Base-by-base conservation (phyloP, 2,888 invertebrate species). In the Griposia aprilina region DNA sequence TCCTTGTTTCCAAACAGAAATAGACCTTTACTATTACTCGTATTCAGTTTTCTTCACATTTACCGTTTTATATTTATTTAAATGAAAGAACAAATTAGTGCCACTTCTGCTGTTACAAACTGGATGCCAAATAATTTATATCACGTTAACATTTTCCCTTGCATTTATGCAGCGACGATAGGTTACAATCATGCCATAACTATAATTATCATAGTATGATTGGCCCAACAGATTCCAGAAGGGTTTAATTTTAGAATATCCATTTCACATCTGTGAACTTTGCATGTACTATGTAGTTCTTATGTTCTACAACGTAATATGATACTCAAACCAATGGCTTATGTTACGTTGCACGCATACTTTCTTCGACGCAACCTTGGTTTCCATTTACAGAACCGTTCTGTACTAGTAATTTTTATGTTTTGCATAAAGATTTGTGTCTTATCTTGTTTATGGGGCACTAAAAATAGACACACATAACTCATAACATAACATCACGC, bases 281-380 rank as follows among this genome's bases (percentile, higher is more conserved):
- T 55, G 41, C 52, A 30, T 69, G 62, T 67, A 62, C 48, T 59
- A 60, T 52, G 26, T 23, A 45, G n/a, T 20, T 76, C n/a, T 65
- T 72, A 82, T 74, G 41, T 76, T 66, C n/a, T 62, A 59, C n/a
- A 62, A 45, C 48, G 72, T 75, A 83, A 86, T 36, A 63, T 26
- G 66, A 83, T 63, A 82, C 63, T 73, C 13, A 30, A 60, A 55
- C 52, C 62, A 48, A 63, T 70, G 83, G 78, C n/a, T 75, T 73
- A 36, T 60, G 36, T 86, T 70, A 78, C 83, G 15, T 67, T 59
- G 23, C 41, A 23, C 2, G 3, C 66, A 65, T 13, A 62, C 73
- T 83, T 83, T 86, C 83, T 73, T 75, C 26, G 17, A n/a, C 7
- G 8, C 15, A 23, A 55, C 50, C 8, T 48, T 60, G 15, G 15